Base-by-base conservation (phyloP, 2,888 invertebrate species). In the Galerucella nymphaeae region DNA sequence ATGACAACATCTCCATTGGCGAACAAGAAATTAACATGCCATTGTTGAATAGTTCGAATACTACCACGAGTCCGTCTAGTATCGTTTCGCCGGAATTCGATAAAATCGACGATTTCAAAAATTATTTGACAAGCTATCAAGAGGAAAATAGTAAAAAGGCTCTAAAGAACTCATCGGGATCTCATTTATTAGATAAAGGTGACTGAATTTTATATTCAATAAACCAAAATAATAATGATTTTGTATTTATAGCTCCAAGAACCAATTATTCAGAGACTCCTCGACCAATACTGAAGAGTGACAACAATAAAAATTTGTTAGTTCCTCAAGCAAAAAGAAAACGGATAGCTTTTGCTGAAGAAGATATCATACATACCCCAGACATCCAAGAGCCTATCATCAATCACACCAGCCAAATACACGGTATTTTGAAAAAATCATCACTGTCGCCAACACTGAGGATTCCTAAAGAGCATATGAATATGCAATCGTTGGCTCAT, bases 11-110 rank as follows among this genome's bases (percentile, higher is more conserved):
- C 16, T 41, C 30, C 20, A 41, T 45, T 11, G 23, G 8, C 20
- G 63, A 63, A 18, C 41, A 30, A n/a, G 38, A 41, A 4, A 38
- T 23, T 11, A n/a, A 38, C 23, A 23, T 18, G 11, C 13, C 63
- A 18, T 18, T 20, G 16, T 23, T 23, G n/a, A 48, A 63, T 20
- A 50, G n/a, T 38, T 16, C 48, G n/a, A 70, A 23, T 38, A 13
- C 42, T 30, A 65, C 64, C 23, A 57, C 62, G 6, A 68, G 55
- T 23, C 57, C 55, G 11, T 68, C 71, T 14, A 72, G 71, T 20
- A 58, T 76, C 2, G 59, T 42, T 10, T 81, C 80, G 1, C 80
- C 80, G 0, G 69, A 71, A 1, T 80, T 72, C 65, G 80, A 80
- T 66, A 70, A 53, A n/a, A 75, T 77, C 4, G 75, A 76, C 61